A percentile compares a stretch with the other conserved stretches of the same genome.
Conservation (phyloP, 23 tunicate species). For the Trididemnum nubilum region DNA sequence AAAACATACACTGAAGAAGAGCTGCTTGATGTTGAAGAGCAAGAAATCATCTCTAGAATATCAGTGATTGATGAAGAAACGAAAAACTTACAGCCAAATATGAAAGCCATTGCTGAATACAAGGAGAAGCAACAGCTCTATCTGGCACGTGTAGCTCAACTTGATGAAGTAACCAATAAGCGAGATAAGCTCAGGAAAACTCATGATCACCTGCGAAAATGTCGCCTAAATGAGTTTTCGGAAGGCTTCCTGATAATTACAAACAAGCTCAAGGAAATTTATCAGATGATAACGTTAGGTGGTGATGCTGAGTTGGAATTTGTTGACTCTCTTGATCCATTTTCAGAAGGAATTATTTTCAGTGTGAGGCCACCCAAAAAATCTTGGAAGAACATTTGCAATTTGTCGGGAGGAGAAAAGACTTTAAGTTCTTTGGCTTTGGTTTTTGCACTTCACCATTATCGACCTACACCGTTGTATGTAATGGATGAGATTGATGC, state of each 20-base stretch:
- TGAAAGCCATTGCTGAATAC: slow-evolving; percentile 80
- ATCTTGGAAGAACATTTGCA: slow-evolving; percentile 93
- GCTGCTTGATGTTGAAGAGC: slow-evolving; percentile 25
- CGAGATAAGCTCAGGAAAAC: slow-evolving; percentile 60
- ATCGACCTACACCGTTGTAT: slow-evolving; percentile 93
- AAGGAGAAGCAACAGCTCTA: slow-evolving; percentile 76
- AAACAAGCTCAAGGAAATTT: slow-evolving; percentile 86
- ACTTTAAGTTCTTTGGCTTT: slow-evolving; percentile 90
- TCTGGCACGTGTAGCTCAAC: slow-evolving; percentile 69
- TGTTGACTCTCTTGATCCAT: slow-evolving; percentile 94
- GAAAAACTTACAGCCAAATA: slow-evolving; percentile 59
- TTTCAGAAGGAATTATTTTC: slow-evolving; percentile 93
- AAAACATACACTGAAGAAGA: slow-evolving; percentile 70
- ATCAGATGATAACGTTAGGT: slow-evolving; percentile 97
- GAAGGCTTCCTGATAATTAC: slow-evolving; percentile 88
- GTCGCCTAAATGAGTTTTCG: slow-evolving; percentile 74
- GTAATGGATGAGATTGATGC: slow-evolving; percentile 99
- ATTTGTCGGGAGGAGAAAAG: slow-evolving; percentile 97
- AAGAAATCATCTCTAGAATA: slow-evolving; percentile 40
- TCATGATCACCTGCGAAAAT: slow-evolving; percentile 71
- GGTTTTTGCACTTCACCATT: slow-evolving; percentile 97
- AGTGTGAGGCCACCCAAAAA: slow-evolving; percentile 97
- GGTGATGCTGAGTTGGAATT: slow-evolving; percentile 98
- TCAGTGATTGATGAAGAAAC: slow-evolving; percentile 46
- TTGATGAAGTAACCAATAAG: slow-evolving; percentile 70